Base-by-base conservation (phyloP, 2,888 invertebrate genomes). In the Scaptomyza flava region DNA sequence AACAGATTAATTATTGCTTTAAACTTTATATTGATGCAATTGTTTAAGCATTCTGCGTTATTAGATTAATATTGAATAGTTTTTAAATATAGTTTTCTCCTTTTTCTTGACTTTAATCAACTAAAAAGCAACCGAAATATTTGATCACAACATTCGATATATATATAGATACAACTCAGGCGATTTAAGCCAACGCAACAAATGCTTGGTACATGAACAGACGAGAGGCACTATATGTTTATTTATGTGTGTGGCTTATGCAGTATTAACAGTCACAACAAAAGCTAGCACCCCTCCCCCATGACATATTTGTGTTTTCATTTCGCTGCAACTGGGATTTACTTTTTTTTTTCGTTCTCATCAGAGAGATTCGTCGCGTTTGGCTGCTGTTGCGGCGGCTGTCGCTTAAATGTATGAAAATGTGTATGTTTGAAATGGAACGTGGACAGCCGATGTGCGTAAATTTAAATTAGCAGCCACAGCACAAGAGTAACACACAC, bases 381-480 rank as follows among this genome's bases (percentile, higher is more conserved):
- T 41, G 54, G 56, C 42, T 41, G 53, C 68, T 48, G 62, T 27
- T 36, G 46, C 48, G 59, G 53, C 14, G 59, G 53, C 14, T 23
- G 47, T 9, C 31, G 14, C 43, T 36, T n/a, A 2, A 36, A 36
- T 41, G 17, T 17, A 6, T 38, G 38, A 17, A 8, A 6, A 6
- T n/a, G 14, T 14, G 38, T 41, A 17, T 48, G 47, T 57, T 50
- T 60, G 59, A 38, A 38, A 36, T 65, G 20, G 66, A 56, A 68
- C 54, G 80, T 63, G 63, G 68, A 58, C 68, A 68, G 42, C 53
- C 68, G 70, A 71, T 57, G 80, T 76, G 83, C 84, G 84, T 84
- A 87, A 84, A 84, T 84, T 88, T 87, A 84, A 84, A 84, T 84
- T 84, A 87, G 84, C 86, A 76, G 83, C 72, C 69, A 68, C 82